Conservation (phyloP, 2,888 invertebrate genomes). For the Allolobophora icterica region DNA sequence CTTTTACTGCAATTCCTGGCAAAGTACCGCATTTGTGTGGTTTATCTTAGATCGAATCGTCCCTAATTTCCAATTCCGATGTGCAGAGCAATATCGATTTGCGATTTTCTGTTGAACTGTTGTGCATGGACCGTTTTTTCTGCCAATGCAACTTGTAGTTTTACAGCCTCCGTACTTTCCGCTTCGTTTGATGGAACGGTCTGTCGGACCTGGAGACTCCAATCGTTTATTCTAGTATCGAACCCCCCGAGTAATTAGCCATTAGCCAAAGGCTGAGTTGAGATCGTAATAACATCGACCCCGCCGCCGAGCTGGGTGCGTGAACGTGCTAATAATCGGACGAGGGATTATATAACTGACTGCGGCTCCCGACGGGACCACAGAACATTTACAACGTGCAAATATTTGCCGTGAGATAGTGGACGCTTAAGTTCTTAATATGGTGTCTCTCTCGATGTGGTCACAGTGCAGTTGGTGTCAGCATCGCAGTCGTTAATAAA, state of each 20-base stretch:
- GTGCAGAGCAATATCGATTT: neutral
- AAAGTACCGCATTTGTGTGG: neutral
- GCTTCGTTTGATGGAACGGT: neutral
- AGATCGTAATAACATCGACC: neutral
- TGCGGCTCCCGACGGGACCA: neutral
- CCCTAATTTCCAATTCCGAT: neutral
- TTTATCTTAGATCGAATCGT: neutral
- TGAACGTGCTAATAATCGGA: neutral
- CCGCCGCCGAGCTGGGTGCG: neutral
- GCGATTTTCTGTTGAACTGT: neutral
- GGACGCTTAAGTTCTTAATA: too few species aligned
- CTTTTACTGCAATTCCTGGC: neutral
- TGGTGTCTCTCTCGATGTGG: too few species aligned
- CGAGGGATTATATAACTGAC: neutral
- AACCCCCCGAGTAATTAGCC: neutral
- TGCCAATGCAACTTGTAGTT: constrained; percentile 3
- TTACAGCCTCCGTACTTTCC: neutral
- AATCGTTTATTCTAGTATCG: neutral
- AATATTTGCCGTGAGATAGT: too few species aligned
- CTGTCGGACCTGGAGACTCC: neutral
- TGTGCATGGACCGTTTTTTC: neutral
- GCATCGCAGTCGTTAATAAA: too few species aligned
- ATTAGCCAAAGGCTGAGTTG: neutral
- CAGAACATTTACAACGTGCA: neutral
- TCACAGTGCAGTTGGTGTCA: too few species aligned